phyloP scores from a whole-genome alignment of 2,888 invertebrate species.

The Mactromeris polynyma region DNA sequence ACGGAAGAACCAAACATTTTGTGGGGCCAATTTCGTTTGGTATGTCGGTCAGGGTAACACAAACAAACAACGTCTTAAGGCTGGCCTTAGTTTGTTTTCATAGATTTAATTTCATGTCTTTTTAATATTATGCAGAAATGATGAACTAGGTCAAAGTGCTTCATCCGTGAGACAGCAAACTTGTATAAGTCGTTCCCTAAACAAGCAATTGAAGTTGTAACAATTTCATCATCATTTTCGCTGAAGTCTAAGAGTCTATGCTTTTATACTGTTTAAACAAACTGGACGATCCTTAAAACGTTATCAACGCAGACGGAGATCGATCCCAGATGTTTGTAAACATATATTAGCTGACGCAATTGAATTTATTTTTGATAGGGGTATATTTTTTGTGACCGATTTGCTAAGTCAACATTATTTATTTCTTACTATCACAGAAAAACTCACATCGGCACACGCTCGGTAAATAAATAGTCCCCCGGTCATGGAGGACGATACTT shows the following conservation, averaged over 20 bases:
- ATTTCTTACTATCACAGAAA: not conserved
- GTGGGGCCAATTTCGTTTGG: no score
- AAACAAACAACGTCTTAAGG: no score
- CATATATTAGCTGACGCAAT: not conserved
- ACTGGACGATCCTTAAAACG: not conserved
- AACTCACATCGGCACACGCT: not conserved
- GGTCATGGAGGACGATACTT: not conserved
- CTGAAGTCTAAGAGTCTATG: not conserved
- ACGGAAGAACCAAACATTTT: no score
- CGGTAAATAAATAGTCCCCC: not conserved
- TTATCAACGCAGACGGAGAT: not conserved
- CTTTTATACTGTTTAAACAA: not conserved
- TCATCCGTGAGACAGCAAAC: not conserved
- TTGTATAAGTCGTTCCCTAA: not conserved
- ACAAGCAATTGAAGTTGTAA: not conserved
- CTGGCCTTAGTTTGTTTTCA: no score
- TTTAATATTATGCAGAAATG: no score
- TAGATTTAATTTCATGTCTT: no score
- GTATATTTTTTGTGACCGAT: not conserved
- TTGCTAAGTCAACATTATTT: not conserved
- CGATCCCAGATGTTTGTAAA: slow-evolving; percentile 1
- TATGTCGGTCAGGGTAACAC: no score
- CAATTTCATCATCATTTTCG: not conserved
- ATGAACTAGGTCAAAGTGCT: not conserved
- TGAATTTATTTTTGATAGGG: not conserved